phyloP scores from a whole-genome alignment of 2,113 vertebrate genomes.

The Mionectes macconnelli region DNA sequence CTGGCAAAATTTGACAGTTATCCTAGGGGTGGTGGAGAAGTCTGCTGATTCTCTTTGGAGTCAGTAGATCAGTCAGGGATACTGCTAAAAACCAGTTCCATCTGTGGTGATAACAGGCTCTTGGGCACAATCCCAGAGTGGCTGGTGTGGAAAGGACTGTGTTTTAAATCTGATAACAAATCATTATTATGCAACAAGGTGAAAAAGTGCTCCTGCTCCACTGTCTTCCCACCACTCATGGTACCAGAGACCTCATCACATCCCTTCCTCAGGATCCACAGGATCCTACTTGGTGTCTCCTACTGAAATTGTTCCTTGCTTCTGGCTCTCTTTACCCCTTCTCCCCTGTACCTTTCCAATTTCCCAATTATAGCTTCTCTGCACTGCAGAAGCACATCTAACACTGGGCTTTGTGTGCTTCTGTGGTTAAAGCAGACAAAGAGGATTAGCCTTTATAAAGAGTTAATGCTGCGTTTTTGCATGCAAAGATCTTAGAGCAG shows the following conservation, averaged over 20 bases:
- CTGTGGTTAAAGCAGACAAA: conserved; percentile 42
- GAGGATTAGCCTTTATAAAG: conserved; percentile 59
- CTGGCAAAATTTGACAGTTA: background rate
- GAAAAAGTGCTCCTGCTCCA: background rate
- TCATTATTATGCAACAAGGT: background rate
- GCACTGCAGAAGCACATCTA: conserved; percentile 12
- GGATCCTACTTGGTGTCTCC: background rate
- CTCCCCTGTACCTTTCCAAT: background rate
- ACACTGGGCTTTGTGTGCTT: conserved; percentile 28
- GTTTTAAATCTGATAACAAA: background rate
- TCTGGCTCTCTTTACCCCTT: background rate
- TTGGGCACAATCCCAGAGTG: background rate
- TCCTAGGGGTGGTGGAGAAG: background rate
- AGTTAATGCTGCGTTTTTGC: conserved; percentile 41
- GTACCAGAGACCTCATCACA: background rate
- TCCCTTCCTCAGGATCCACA: background rate
- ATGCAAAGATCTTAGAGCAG: conserved; percentile 41
- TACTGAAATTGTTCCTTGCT: background rate
- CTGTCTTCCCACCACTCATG: background rate
- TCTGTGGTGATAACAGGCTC: background rate
- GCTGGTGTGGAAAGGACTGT: background rate
- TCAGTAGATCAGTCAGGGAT: background rate
- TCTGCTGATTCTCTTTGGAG: background rate
- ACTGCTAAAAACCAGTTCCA: background rate
- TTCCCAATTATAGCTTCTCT: conserved; percentile 24